phyloP scores from a whole-genome alignment of 2,797 vertebrate genomes.

The Peromyscus nudipes region DNA sequence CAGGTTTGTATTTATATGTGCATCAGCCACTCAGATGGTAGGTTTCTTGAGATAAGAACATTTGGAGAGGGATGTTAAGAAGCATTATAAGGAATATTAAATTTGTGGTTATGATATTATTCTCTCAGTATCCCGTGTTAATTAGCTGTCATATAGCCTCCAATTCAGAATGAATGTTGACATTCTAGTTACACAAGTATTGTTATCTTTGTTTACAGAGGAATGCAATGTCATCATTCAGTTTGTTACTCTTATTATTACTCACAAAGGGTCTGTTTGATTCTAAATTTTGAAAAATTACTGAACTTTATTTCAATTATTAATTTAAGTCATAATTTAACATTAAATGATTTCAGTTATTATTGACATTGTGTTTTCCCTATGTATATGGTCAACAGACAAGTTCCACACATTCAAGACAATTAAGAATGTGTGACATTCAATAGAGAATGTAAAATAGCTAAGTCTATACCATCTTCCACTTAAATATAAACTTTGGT shows the following conservation, averaged over 20 bases:
- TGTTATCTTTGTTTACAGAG: conserved; percentile 6
- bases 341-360: conserved; percentile 59
- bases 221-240: neutral
- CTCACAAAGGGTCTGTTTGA: conserved; percentile 25
- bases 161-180: conserved; percentile 33
- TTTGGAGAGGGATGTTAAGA: neutral
- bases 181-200: neutral
- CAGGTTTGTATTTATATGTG: conserved; percentile 58
- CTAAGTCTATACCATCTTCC: conserved; percentile 55
- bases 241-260: conserved; percentile 39
- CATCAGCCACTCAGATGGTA: conserved; percentile 34
- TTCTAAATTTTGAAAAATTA: conserved; percentile 16
- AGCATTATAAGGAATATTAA: conserved; percentile 13
- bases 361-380: conserved; percentile 45
- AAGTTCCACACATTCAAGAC: conserved; percentile 49
- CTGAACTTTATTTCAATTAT: conserved; percentile 33
- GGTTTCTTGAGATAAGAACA: neutral
- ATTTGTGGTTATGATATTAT: neutral
- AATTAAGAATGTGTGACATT: conserved; percentile 35
- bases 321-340: conserved; percentile 42
- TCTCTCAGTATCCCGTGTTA: neutral
- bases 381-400: conserved; percentile 49
- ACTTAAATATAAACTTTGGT: conserved; percentile 45
- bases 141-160: neutral
- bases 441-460: conserved; percentile 52